Percentiles rank a stretch among this genome's conserved stretches.
Conservation (phyloP, 2,113 vertebrate genomes). For the Edolisoma coerulescens region DNA sequence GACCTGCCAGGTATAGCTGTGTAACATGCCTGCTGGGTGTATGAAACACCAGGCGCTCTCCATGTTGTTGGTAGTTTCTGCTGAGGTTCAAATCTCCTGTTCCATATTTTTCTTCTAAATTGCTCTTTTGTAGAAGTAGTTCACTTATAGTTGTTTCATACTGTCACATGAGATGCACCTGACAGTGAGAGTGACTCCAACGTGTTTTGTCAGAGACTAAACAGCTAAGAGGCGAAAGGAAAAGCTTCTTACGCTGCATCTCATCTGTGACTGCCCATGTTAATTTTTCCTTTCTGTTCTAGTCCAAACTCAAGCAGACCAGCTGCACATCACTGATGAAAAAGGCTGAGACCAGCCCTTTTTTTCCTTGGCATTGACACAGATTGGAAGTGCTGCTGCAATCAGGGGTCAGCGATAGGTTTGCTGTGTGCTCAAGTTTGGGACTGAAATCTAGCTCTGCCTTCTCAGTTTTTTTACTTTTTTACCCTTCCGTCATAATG, state of each 20-base stretch:
- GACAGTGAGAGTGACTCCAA: not conserved
- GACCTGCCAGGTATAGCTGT: not conserved
- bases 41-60: not conserved
- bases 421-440: not conserved
- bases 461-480: not conserved
- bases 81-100: not conserved
- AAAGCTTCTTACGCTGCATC: not conserved
- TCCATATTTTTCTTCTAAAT: not conserved
- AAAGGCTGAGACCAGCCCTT: not conserved
- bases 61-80: not conserved
- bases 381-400: not conserved
- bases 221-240: not conserved
- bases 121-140: not conserved
- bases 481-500: not conserved
- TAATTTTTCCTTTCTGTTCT: not conserved
- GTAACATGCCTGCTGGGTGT: not conserved
- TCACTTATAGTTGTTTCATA: not conserved
- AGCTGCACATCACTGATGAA: not conserved
- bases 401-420: fast-evolving
- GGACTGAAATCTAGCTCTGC: not conserved
- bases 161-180: not conserved
- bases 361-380: not conserved
- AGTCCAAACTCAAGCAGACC: not conserved
- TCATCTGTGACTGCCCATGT: not conserved
- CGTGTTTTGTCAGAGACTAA: not conserved